Base-by-base conservation (phyloP, 2,113 vertebrate genomes). In the Marcusenius ussheri region DNA sequence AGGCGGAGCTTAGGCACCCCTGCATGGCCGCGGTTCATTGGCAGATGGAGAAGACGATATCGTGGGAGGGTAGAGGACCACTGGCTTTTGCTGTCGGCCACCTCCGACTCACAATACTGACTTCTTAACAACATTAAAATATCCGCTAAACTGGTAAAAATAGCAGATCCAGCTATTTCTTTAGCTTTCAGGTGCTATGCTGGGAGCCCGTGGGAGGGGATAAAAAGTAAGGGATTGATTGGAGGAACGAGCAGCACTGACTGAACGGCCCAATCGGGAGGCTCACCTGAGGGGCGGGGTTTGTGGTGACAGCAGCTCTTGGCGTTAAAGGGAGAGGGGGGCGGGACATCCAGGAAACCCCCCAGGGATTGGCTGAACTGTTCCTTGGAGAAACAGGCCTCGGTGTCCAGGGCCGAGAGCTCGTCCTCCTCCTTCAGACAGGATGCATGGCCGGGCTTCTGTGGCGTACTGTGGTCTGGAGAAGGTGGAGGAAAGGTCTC, bases 341-440 rank as follows among this genome's bases (percentile, higher is more conserved):
- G 95, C 58, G 92, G 94, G 92, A 96, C 95, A 88, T 96, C 96
- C 2, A 93, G 92, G 35, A 96, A 92, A 3, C 95, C 94, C 2
- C 91, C 92, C 83, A 93, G 88, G 2, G 93, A 91, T 83, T 95
- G 94, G 74, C 91, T 91, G 74, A 94, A 95, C 15, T 84, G 88
- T 89, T 95, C 92, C 42, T 93, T 93, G 46, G 94, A 93, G 47
- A 93, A 90, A 91, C 92, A 94, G 90, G 92, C 92, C 62, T 90
- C 56, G 0, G 5, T 74, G 47, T 87, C 84, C n/a, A 19, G 42
- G 5, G 13, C 17, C 2, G 9, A 77, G 27, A 62, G 56, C 11
- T 21, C 24, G 3, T 27, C 53, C 90, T 95, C 94, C 88, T 94
- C 94, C 90, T 95, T 94, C 88, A 93, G 66, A n/a, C 93, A 86